Conservation (phyloP, 2,113 vertebrate genomes). For the Alectura lathami region DNA sequence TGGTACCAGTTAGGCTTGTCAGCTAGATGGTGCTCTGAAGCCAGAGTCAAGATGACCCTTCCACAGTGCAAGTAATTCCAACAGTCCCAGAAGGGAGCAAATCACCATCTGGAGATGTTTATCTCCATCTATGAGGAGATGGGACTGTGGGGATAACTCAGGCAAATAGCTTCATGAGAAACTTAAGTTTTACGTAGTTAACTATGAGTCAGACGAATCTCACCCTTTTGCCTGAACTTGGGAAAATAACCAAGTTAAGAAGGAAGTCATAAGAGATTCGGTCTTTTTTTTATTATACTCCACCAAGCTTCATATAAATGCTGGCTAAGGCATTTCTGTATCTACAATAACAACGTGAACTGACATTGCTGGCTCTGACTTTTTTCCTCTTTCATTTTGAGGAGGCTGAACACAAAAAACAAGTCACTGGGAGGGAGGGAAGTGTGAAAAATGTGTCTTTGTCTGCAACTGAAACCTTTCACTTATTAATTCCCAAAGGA, state of each 20-base stretch:
- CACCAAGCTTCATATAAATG: constrained; percentile 19
- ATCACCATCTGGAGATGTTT: not conserved
- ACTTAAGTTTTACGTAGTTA: not conserved
- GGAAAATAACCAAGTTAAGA: constrained; percentile 32
- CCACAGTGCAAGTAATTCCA: not conserved
- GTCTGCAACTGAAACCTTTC: constrained; percentile 31
- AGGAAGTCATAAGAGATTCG: constrained; percentile 34
- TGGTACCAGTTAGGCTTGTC: not conserved
- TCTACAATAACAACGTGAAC: constrained; percentile 26
- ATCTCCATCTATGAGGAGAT: not conserved
- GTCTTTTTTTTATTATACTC: not conserved
- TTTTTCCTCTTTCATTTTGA: constrained; percentile 25
- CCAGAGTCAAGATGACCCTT: not conserved
- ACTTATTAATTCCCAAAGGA: constrained; percentile 52
- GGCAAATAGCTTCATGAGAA: not conserved
- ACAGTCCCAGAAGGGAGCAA: not conserved
- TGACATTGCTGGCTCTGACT: constrained; percentile 11
- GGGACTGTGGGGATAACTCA: not conserved
- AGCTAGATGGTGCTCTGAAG: not conserved
- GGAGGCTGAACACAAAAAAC: not conserved
- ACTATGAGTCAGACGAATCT: not conserved
- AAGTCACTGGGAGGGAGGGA: constrained; percentile 34
- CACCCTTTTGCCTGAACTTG: constrained; percentile 3
- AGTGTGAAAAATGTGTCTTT: constrained; percentile 48
- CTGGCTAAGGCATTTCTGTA: constrained; percentile 51